These are phyloP conservation scores for Eulemur macaco DNA, from an alignment of 2,113 vertebrate genomes.

Conservation along the genomic window DNA sequence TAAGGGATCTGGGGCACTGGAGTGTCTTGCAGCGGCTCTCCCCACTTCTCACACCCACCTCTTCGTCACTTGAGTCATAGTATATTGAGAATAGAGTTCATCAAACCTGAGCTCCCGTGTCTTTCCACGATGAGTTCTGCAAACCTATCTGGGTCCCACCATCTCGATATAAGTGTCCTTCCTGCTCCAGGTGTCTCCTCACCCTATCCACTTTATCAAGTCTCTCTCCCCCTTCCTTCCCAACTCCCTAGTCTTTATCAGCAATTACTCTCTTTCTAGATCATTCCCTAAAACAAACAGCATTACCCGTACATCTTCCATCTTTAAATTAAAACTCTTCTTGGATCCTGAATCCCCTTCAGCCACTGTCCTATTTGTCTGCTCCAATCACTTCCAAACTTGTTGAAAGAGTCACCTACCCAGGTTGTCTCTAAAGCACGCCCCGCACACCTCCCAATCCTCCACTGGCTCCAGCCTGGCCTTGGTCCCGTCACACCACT, in stretches of 20 bases:
- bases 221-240: not conserved
- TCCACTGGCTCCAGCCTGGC: not conserved
- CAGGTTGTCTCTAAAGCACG: not conserved
- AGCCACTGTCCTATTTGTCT: not conserved
- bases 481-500: not conserved
- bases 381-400: not conserved
- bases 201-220: not conserved
- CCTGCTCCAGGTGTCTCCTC: too few species aligned
- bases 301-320: not conserved
- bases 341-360: not conserved
- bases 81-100: not conserved
- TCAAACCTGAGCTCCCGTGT: not conserved
- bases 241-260: accelerated
- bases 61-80: not conserved
- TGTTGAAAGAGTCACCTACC: not conserved
- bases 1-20: not conserved
- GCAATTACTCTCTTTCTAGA: not conserved
- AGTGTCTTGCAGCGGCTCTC: not conserved
- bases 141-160: not conserved
- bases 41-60: not conserved
- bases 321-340: not conserved
- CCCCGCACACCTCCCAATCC: not conserved
- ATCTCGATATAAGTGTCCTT: too few species aligned
- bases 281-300: not conserved
- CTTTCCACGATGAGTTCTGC: not conserved